Conservation (phyloP, 2,797 vertebrate species). For the Garrulus glandarius region DNA sequence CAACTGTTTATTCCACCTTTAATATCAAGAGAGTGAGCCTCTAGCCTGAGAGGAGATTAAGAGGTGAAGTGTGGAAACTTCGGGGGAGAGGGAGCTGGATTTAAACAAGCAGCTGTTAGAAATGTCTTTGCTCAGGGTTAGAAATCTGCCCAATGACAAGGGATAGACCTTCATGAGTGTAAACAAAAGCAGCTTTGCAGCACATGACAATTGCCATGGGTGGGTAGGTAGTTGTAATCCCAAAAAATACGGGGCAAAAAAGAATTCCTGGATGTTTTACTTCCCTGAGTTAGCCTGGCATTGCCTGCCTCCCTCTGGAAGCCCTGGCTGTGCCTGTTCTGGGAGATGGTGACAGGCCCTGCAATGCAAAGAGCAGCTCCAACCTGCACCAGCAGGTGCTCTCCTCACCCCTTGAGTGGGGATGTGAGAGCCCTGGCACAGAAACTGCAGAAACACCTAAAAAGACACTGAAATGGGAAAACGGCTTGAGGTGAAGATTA, state of each 20-base stretch:
- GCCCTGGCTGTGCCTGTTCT: neutral
- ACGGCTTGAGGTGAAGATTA: neutral
- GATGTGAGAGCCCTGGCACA: neutral
- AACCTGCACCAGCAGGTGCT: rapidly evolving
- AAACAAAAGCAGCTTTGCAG: neutral
- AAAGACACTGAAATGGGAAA: neutral
- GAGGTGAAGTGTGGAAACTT: neutral
- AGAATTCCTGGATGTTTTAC: neutral
- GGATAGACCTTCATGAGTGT: neutral
- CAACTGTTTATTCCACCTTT: neutral
- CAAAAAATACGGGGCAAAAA: neutral
- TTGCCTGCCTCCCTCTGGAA: neutral
- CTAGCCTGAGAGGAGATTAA: neutral
- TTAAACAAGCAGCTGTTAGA: neutral
- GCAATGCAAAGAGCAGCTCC: neutral
- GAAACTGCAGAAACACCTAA: neutral
- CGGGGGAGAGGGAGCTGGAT: rapidly evolving
- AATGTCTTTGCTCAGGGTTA: neutral
- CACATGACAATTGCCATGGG: neutral
- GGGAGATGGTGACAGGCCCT: neutral
- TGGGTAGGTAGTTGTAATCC: neutral
- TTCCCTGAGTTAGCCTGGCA: neutral
- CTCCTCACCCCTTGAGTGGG: rapidly evolving
- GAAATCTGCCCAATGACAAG: neutral
- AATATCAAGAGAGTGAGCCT: neutral